Evolutionary conservation across 37 sponge, comb jelly and placozoan species (phyloP).

Genomic region (Spongilla lacustris): DNA sequence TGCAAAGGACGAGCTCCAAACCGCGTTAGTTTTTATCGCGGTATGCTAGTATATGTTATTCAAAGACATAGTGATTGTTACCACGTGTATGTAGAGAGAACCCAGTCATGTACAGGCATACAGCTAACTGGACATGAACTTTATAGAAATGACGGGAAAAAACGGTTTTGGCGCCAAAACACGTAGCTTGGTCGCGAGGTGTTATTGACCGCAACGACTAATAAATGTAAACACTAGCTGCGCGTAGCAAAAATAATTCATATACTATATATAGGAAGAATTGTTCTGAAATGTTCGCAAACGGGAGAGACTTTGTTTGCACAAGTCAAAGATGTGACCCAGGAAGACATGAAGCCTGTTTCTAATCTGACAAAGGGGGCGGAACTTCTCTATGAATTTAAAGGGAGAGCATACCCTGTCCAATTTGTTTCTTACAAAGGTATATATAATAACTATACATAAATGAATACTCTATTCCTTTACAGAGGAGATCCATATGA

Average conservation of each 20-base stretch:
- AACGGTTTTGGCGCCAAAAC: no score
- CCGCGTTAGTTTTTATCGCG: no score
- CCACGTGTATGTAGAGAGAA: no score
- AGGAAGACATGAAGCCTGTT: not conserved
- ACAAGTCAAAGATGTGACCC: not conserved
- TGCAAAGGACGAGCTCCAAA: no score
- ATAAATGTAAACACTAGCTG: no score
- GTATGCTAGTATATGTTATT: no score
- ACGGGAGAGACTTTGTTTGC: not conserved
- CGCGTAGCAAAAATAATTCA: no score
- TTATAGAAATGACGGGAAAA: not conserved
- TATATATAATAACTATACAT: not conserved
- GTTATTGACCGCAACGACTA: no score
- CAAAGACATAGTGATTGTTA: no score
- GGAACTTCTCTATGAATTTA: not conserved
- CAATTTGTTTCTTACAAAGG: not conserved
- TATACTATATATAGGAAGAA: no score
- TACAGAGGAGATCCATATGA: not conserved
- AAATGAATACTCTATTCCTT: not conserved
- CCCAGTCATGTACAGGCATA: no score
- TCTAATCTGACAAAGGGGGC: slow-evolving; percentile 1
- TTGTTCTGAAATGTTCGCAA: not conserved
- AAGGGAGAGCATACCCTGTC: not conserved
- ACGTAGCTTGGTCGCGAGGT: no score
- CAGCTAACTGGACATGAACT: not conserved